Base-by-base conservation (phyloP, 2,888 invertebrate genomes). In the Agonum fuliginosum region DNA sequence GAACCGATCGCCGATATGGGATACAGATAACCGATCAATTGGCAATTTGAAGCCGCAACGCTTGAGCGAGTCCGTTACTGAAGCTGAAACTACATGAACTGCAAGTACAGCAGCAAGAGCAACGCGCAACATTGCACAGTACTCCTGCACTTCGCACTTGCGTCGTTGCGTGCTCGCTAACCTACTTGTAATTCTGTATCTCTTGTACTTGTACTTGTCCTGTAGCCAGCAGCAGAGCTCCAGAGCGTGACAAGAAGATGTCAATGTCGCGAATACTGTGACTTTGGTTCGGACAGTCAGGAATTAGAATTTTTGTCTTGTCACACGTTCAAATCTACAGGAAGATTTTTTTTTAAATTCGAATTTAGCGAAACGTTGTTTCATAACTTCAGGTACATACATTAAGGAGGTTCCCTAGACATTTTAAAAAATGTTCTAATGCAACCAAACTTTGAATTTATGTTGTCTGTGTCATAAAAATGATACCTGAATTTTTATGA, bases 21-120 rank as follows among this genome's bases (percentile, higher is more conserved):
- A 24, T 54, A 17, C 17, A 3, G 46, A 37, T 8, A 37, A 37
- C n/a, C 37, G 3, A 37, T 10, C 37, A 37, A 37, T 37, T 37
- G n/a, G n/a, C n/a, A 37, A 10, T 37, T 37, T 37, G n/a, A 37
- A 37, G 37, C 10, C 1, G 37, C 37, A 4, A 37, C 37, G 37
- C 46, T 6, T 54, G 24, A 54, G 5, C 5, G 24, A 20, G 22
- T 54, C 54, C 54, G 20, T 37, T 20, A n/a, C 20, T 48, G 48
- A 48, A 20, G 20, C 48, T 48, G 48, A 48, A 20, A 10, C 48
- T 20, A 48, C 48, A 22, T 54, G 24, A 20, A 54, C 20, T 24
- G 8, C 54, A n/a, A n/a, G n/a, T n/a, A n/a, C n/a, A n/a, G n/a
- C n/a, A n/a, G n/a, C n/a, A n/a, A n/a, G n/a, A n/a, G n/a, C n/a